Evolutionary conservation across 2,888 invertebrate genomes (phyloP), one percentile per base, ranked within the genome.

Genomic region (Zaprionus bogoriensis): DNA sequence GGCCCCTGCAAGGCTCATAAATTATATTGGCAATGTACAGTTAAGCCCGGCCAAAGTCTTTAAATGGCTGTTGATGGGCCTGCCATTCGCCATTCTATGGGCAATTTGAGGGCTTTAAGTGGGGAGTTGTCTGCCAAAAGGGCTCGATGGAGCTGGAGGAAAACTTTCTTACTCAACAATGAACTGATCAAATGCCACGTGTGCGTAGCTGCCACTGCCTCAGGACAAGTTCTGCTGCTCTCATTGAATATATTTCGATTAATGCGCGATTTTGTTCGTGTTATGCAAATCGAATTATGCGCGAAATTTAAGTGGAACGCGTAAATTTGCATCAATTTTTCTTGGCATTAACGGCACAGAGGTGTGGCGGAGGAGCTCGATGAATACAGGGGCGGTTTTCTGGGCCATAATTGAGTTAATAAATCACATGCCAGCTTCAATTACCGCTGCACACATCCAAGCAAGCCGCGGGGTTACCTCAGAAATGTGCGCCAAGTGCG

Each of bases 251-350:
- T 55, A 67, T 80, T 81, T 81, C 74, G 70, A 77, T 81, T 67
- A 73, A 63, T 63, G 38, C 25, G 44, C n/a, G 61, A 52, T 77
- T 70, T 44, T 48, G 14, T 6, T 17, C 32, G 32, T 22, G 17
- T 46, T 60, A 64, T 78, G 63, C 30, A 71, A 84, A 84, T 80
- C 61, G 76, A 75, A 84, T 81, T 78, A 78, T 81, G 78, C 59
- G 52, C 74, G 46, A 67, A 80, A 81, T 81, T 76, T 71, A 76
- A 74, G 68, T 67, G 67, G 63, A 70, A 66, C 45, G 53, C 39
- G 69, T 36, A 68, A 85, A 82, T 81, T 82, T 79, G 80, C 85
- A 82, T 81, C 67, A 81, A 81, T 81, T 81, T 80, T 82, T 82
- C 64, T 74, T 68, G 36, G 51, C 62, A 81, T 78, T 75, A 78